Base-by-base conservation (phyloP, 2,797 vertebrate genomes). In the Myripristis murdjan region DNA sequence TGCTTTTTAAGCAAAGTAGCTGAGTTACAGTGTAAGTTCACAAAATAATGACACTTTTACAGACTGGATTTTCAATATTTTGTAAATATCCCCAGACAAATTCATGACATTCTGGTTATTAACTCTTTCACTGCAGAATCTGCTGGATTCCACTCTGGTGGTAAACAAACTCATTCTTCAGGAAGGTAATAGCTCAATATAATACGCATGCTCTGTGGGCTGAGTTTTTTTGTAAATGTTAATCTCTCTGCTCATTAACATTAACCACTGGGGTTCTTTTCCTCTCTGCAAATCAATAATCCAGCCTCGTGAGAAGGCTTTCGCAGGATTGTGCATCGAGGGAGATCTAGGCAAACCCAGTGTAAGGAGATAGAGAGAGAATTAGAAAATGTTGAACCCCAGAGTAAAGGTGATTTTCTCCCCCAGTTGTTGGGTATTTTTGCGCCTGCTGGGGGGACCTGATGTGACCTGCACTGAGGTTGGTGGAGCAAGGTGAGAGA, bases 201-300 rank as follows among this genome's bases (percentile, higher is more conserved):
- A 1, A 37, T 20, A 52, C 63, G 35, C 67, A 62, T 47, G 47
- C 64, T 73, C 58, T 62, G 35, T 70, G 55, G 28, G 58, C n/a
- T 0, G 15, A 18, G 15, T 49, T 55, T 70, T 73, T 60, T n/a
- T n/a, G 53, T 59, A 66, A 70, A 84, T 75, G 76, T 74, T 85
- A 87, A 84, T 85, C 87, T 81, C 61, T 70, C n/a, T n/a, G 58
- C 73, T 88, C 80, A 81, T 84, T 83, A 82, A 86, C 72, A 80
- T 88, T 52, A 87, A 85, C 84, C 70, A 64, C 80, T 47, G 59
- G 75, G 31, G 75, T 81, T 86, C 44, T 70, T 86, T 76, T 61
- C 55, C 64, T 80, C 64, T 76, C 43, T 46, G 57, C 24, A 47
- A 82, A 91, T 87, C 78, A 89, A 80, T 86, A 89, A 90, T 87